Percentiles rank a stretch among this genome's conserved stretches.
These are phyloP conservation scores for Torymus texanus DNA, from an alignment of 2,888 invertebrate species.

Conservation along the genomic window DNA sequence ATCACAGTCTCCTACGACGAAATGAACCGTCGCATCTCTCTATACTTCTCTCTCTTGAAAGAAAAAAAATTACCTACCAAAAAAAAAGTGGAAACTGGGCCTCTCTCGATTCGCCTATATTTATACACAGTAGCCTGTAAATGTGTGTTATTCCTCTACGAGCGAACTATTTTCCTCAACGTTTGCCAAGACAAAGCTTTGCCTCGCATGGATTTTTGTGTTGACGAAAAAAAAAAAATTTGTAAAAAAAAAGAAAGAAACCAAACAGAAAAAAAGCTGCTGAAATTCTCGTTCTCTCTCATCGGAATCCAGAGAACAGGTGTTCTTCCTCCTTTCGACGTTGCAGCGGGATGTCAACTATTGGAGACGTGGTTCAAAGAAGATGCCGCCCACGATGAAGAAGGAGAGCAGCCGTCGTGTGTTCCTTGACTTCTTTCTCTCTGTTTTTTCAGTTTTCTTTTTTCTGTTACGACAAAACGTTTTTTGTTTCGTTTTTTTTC, in stretches of 20 bases:
- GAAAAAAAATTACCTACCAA: not conserved
- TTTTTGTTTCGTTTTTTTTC: slow-evolving; percentile 28
- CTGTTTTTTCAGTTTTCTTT: slow-evolving; percentile 2
- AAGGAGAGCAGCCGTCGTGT: not conserved
- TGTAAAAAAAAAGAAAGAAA: slow-evolving; percentile 58
- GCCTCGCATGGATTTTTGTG: slow-evolving; percentile 75
- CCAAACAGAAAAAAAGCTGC: slow-evolving; percentile 3
- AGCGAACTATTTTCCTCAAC: slow-evolving; percentile 63
- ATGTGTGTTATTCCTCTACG: slow-evolving; percentile 39
- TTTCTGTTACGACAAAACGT: slow-evolving; percentile 7
- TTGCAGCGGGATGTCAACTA: too few relatives aligned
- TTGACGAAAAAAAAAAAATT: slow-evolving; percentile 67
- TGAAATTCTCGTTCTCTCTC: slow-evolving; percentile 8
- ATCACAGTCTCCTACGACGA: not conserved
- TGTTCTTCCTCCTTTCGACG: not conserved
- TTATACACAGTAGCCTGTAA: slow-evolving; percentile 20
- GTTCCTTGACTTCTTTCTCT: too few relatives aligned
- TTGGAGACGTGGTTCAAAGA: too few relatives aligned
- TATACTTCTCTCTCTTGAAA: slow-evolving; percentile 16
- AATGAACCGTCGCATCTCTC: slow-evolving; percentile 3
- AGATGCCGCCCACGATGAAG: not conserved
- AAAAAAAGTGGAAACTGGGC: not conserved
- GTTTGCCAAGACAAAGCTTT: slow-evolving; percentile 73
- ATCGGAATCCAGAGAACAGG: slow-evolving; percentile 10
- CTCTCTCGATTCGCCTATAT: slow-evolving; percentile 21